Evolutionary conservation across 1,140 invertebrate species (phyloP).

Genomic region (Saccostrea cuccullata): DNA sequence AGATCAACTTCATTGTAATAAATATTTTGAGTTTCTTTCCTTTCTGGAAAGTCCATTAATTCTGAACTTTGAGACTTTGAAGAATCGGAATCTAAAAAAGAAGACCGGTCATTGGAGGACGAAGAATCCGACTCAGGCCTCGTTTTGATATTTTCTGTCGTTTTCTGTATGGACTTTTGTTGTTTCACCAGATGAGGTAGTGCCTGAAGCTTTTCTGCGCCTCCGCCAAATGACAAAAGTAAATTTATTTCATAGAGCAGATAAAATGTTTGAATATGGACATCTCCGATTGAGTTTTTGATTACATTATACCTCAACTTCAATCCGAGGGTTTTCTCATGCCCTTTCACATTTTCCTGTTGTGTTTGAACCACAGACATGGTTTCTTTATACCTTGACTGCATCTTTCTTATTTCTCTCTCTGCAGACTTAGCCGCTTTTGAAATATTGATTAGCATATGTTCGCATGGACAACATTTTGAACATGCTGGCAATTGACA

Average conservation of each 20-base stretch:
- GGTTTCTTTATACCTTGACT: not conserved
- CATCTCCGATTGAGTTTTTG: not conserved
- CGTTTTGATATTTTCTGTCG: not conserved
- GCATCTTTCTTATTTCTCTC: not conserved
- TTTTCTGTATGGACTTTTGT: not conserved
- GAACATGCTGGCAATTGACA: not conserved
- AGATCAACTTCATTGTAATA: not conserved
- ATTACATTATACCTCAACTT: not conserved
- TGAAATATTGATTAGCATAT: not conserved
- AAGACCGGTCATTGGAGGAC: not conserved
- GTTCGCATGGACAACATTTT: not conserved
- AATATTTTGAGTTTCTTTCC: not conserved
- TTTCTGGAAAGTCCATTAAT: not conserved
- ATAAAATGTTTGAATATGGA: not conserved
- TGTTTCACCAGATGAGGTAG: not conserved
- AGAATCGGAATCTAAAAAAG: not conserved
- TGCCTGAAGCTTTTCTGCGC: not conserved
- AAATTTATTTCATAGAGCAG: not conserved
- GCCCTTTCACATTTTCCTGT: not conserved
- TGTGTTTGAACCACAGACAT: not conserved
- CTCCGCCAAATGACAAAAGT: not conserved
- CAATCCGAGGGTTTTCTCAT: not conserved
- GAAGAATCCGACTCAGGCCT: not conserved
- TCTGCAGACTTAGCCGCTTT: not conserved
- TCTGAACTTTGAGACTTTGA: not conserved